These are phyloP conservation scores for Telenomus remus DNA, from an alignment of 1,140 invertebrate species.

Conservation along the genomic window DNA sequence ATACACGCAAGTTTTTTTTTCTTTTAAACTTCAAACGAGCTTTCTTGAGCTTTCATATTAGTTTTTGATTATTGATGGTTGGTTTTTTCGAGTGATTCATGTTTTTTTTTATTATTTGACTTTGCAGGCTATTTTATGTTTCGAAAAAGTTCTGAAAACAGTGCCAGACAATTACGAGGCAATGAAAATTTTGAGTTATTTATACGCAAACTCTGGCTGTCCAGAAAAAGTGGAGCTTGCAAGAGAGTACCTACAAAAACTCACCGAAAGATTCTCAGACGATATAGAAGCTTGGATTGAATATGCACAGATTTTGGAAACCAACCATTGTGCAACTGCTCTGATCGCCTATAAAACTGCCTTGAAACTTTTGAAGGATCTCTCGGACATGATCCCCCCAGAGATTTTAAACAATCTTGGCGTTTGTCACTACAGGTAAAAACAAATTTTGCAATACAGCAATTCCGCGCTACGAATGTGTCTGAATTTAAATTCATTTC, in stretches of 20 bases:
- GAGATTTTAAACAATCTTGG: constrained; percentile 99
- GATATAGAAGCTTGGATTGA: constrained; percentile 99
- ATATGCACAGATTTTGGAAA: constrained; percentile 97
- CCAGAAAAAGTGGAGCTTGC: constrained; percentile 93
- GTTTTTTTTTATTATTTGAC: constrained; percentile 73
- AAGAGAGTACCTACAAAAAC: constrained; percentile 90
- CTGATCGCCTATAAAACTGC: constrained; percentile 95
- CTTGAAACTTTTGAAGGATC: constrained; percentile 93
- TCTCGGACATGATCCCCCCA: constrained; percentile 95
- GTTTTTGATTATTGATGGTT: not conserved
- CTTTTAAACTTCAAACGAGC: no score
- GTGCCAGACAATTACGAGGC: constrained; percentile 99
- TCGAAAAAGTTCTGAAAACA: constrained; percentile 98
- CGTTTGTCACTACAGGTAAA: constrained; percentile 86
- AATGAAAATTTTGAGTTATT: constrained; percentile 98
- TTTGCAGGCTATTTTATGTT: constrained; percentile 97
- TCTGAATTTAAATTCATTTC: not conserved
- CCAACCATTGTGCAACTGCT: constrained; percentile 90
- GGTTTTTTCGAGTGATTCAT: constrained; percentile 32
- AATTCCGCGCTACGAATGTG: no score
- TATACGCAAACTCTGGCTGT: constrained; percentile 94
- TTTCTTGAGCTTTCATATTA: no score
- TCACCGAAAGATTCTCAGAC: constrained; percentile 97
- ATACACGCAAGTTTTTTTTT: no score
- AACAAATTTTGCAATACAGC: not conserved